Percentiles rank a stretch among this genome's conserved stretches.
phyloP scores from a whole-genome alignment of 2,113 vertebrate species.

The Greenwoodochromis staneri region DNA sequence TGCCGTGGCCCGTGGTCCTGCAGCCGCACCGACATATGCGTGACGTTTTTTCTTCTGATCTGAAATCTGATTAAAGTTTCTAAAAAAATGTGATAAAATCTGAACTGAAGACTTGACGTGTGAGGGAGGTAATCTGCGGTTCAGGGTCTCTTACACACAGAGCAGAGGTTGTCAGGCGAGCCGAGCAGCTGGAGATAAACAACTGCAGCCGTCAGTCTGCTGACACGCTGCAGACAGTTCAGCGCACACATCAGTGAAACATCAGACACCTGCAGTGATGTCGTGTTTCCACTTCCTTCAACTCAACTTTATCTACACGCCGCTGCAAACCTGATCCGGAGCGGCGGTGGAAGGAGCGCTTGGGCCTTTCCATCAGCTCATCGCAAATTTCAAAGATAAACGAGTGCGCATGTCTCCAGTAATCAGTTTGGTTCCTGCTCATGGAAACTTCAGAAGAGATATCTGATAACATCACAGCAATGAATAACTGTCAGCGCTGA shows the following conservation, averaged over 20 bases:
- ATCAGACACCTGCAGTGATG: background rate
- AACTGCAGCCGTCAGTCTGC: background rate
- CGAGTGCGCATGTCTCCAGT: background rate
- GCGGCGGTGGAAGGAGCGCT: background rate
- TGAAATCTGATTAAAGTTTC: background rate
- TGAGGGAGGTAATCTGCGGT: background rate
- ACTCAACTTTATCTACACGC: background rate
- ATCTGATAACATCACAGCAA: background rate
- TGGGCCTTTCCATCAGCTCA: background rate
- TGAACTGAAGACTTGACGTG: background rate
- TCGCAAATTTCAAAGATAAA: background rate
- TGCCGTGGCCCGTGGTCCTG: background rate
- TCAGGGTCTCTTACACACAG: background rate
- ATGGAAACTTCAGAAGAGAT: background rate
- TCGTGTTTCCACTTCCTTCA: background rate
- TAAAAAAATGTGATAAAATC: background rate
- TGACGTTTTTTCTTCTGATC: background rate
- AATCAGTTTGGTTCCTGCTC: background rate
- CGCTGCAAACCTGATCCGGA: background rate
- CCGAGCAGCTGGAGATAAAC: background rate
- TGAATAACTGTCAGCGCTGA: background rate
- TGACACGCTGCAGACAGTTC: background rate
- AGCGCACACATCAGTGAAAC: background rate
- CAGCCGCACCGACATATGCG: accelerated
- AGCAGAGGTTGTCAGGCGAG: background rate